Conservation (phyloP, 1,140 invertebrate species). For the Notospermus geniculatus region DNA sequence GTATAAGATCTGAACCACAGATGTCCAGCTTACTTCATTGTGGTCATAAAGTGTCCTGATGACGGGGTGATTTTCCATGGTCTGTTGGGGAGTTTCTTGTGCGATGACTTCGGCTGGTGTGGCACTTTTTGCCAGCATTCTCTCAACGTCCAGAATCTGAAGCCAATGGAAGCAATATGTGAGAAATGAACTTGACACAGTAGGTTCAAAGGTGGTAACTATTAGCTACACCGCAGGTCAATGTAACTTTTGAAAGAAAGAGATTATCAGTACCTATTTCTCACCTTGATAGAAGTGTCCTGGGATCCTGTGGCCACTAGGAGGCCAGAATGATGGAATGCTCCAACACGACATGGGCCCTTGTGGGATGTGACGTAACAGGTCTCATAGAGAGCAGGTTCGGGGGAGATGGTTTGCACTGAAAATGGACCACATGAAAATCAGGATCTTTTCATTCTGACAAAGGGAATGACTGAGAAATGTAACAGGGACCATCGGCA, state of each 20-base stretch:
- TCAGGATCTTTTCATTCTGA: too few species aligned
- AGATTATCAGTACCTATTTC: too few species aligned
- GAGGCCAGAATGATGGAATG: conserved; percentile 88
- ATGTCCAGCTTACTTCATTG: conserved; percentile 73
- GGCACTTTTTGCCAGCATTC: conserved; percentile 84
- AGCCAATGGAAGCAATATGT: neutral
- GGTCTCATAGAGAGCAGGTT: conserved; percentile 94
- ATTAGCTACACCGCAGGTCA: too few species aligned
- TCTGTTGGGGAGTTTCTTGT: conserved; percentile 75
- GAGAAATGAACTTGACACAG: conserved; percentile 6
- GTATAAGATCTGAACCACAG: too few species aligned
- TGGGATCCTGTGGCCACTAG: conserved; percentile 97
- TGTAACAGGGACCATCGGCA: too few species aligned
- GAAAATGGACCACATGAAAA: too few species aligned
- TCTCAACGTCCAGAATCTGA: conserved; percentile 91
- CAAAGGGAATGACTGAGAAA: too few species aligned
- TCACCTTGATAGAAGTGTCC: conserved; percentile 94
- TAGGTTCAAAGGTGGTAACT: conserved; percentile 9
- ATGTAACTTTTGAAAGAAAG: too few species aligned
- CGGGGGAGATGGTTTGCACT: conserved; percentile 71
- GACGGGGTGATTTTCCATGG: conserved; percentile 91
- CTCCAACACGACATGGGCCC: conserved; percentile 89
- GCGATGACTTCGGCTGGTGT: conserved; percentile 59
- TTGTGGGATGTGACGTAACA: conserved; percentile 99
- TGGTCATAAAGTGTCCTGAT: conserved; percentile 99